Conservation (phyloP, 2,888 invertebrate species). For the Erebia ligea region DNA sequence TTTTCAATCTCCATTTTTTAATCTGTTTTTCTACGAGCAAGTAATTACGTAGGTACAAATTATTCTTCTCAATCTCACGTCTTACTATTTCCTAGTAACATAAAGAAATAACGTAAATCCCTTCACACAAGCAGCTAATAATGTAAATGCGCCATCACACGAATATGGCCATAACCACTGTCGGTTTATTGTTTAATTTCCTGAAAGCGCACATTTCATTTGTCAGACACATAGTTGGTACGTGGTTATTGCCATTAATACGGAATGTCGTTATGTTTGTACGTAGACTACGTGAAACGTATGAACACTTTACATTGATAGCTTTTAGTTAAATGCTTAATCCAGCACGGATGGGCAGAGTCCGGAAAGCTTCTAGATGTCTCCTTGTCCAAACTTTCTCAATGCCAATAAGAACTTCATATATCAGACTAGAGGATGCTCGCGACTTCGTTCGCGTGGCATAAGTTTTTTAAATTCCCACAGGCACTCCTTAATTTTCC, state of each 20-base stretch:
- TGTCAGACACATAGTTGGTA: conserved; percentile 49
- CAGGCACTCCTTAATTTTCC: no score
- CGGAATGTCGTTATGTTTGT: conserved; percentile 19
- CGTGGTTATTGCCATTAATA: conserved; percentile 29
- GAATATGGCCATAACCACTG: conserved; percentile 62
- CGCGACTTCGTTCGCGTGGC: no score
- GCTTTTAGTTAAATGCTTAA: no score
- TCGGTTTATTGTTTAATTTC: conserved; percentile 78
- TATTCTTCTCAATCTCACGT: neutral
- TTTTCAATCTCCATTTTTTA: no score
- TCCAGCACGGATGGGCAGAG: no score
- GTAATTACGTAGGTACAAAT: no score
- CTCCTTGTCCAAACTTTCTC: no score
- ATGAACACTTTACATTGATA: conserved; percentile 12
- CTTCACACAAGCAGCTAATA: conserved; percentile 1
- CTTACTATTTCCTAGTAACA: neutral
- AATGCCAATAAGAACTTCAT: no score
- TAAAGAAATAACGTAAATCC: neutral
- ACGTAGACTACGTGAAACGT: conserved; percentile 20
- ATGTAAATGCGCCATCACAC: conserved; percentile 42
- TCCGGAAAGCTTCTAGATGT: no score
- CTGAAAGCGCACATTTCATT: conserved; percentile 70
- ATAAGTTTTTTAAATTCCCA: no score
- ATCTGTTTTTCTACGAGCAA: no score
- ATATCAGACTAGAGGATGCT: no score